phyloP scores from a whole-genome alignment of 2,797 vertebrate species.

The Alosa sapidissima region DNA sequence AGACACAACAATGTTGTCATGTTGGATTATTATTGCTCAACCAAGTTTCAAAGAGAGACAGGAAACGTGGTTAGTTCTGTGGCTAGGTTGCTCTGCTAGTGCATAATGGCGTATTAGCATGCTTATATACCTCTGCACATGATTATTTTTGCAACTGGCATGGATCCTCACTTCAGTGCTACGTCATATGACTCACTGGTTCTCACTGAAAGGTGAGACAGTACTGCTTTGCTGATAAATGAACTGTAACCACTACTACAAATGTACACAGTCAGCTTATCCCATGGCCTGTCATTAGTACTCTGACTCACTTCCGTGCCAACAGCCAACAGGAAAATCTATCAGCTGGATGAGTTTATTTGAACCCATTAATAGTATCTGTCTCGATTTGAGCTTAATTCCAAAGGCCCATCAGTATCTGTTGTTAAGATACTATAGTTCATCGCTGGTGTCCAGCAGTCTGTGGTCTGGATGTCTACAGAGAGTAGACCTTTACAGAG shows the following conservation, averaged over 20 bases:
- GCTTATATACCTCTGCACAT: neutral
- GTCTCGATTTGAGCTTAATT: neutral
- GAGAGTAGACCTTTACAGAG: neutral
- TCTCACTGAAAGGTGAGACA: neutral
- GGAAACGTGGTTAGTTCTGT: constrained; percentile 13
- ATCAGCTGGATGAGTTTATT: neutral
- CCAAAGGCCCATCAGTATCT: neutral
- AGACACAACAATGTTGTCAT: neutral
- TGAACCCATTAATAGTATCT: neutral
- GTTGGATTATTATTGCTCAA: neutral
- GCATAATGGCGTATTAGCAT: neutral
- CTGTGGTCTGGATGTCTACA: neutral
- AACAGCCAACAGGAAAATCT: neutral
- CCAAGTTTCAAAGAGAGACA: neutral
- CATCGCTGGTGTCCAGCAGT: neutral
- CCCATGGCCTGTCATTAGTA: neutral
- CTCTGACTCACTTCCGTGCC: neutral
- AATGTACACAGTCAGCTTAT: neutral
- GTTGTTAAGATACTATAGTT: neutral
- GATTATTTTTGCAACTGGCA: neutral
- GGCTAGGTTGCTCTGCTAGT: neutral
- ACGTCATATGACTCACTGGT: neutral
- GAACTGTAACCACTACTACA: neutral
- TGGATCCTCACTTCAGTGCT: neutral
- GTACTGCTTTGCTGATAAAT: neutral